These are phyloP conservation scores for Drosophila lacicola DNA, from an alignment of 2,888 invertebrate genomes.

Conservation along the genomic window DNA sequence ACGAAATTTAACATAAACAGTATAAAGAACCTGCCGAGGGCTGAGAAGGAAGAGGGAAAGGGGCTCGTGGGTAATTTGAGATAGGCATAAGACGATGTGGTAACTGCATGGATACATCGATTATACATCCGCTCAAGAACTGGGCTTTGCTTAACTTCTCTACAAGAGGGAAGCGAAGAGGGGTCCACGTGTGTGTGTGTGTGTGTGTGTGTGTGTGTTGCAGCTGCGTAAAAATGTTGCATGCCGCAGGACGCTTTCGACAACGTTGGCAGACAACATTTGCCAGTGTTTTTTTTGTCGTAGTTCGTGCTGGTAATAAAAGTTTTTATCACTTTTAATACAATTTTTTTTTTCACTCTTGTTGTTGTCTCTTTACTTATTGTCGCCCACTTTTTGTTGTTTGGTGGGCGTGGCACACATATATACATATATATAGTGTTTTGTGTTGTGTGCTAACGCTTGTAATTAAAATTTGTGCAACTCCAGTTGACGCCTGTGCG, in stretches of 20 bases:
- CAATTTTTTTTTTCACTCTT: constrained; percentile 30
- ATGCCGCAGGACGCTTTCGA: constrained; percentile 28
- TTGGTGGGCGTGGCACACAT: constrained; percentile 47
- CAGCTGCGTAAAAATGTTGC: constrained; percentile 56
- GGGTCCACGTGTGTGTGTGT: constrained; percentile 9
- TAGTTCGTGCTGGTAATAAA: constrained; percentile 51
- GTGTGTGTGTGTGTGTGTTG: constrained; percentile 28
- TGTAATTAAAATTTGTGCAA: constrained; percentile 61
- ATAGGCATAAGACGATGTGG: constrained; percentile 66
- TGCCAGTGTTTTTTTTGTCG: constrained; percentile 10
- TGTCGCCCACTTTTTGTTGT: constrained; percentile 14
- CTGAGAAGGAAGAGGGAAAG: neutral
- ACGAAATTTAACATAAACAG: constrained; percentile 49
- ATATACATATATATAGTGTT: constrained; percentile 20
- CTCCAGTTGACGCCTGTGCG: constrained; percentile 29
- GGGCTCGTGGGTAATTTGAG: constrained; percentile 26
- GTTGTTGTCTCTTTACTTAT: constrained; percentile 10
- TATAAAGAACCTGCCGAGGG: constrained; percentile 21
- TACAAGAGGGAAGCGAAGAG: neutral
- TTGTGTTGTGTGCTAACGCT: constrained; percentile 30
- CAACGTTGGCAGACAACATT: constrained; percentile 16
- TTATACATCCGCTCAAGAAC: constrained; percentile 71
- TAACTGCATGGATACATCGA: constrained; percentile 82
- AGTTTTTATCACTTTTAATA: constrained; percentile 72
- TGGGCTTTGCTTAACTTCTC: constrained; percentile 26